A percentile compares a stretch with the other conserved stretches of the same genome.
phyloP scores from a whole-genome alignment of 2,113 vertebrate species.

The Brachypodius melanocephalos region DNA sequence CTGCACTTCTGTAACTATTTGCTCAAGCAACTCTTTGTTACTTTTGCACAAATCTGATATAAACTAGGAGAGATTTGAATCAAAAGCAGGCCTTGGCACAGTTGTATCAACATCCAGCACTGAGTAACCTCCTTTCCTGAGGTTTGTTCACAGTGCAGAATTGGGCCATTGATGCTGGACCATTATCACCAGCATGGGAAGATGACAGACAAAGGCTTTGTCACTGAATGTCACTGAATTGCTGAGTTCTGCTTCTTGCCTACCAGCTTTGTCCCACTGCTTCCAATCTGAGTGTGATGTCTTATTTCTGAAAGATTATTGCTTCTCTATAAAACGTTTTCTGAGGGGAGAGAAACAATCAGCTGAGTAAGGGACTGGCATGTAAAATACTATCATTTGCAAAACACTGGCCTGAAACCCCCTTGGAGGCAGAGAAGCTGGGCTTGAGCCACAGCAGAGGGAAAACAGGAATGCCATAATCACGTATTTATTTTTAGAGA shows the following conservation, averaged over 20 bases:
- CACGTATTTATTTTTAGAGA: constrained; percentile 7
- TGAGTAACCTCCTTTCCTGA: background rate
- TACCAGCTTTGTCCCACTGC: background rate
- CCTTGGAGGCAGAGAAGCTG: constrained; percentile 8
- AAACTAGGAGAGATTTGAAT: background rate
- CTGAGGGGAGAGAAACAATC: background rate
- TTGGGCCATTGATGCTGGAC: background rate
- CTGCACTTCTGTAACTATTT: background rate
- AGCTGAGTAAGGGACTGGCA: constrained; percentile 45
- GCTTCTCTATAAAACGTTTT: constrained; percentile 27
- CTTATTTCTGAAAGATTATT: constrained; percentile 39
- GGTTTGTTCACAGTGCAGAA: background rate
- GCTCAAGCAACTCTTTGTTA: background rate
- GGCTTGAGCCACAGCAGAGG: background rate
- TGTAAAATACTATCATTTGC: constrained; percentile 50
- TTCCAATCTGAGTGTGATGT: background rate
- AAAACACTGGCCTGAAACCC: background rate
- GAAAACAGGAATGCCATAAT: background rate
- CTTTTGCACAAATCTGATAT: background rate
- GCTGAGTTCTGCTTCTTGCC: background rate
- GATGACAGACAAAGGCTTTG: background rate
- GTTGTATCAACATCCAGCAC: background rate
- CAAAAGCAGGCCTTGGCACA: background rate
- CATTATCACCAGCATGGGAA: background rate
- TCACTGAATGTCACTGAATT: background rate